Conservation (phyloP, 2,888 invertebrate species). For the Drosophila testacea region DNA sequence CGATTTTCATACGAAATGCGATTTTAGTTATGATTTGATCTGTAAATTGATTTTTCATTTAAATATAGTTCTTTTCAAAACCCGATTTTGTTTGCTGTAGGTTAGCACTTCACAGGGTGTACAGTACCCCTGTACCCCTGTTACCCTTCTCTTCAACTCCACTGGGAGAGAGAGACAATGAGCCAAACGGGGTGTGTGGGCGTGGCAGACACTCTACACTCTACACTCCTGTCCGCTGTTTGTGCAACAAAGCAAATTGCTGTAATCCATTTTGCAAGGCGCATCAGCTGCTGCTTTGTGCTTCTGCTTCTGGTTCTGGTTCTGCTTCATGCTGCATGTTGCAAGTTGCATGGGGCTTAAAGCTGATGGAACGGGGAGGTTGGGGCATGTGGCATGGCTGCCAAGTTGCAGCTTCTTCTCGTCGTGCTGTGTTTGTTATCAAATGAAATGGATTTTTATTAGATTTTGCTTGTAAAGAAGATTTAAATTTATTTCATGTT, state of each 20-base stretch:
- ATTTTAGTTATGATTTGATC: no score
- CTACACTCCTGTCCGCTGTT: slow-evolving; percentile 43
- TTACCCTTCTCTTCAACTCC: not conserved
- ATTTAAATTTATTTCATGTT: slow-evolving; percentile 75
- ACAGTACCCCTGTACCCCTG: not conserved
- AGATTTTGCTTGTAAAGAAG: slow-evolving; percentile 73
- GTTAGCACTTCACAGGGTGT: not conserved
- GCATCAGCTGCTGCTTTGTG: slow-evolving; percentile 73
- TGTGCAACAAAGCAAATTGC: slow-evolving; percentile 80
- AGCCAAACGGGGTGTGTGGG: not conserved
- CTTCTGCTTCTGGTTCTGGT: not conserved
- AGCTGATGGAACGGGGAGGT: no score
- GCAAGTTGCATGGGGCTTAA: slow-evolving; percentile 6
- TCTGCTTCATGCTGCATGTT: slow-evolving; percentile 10
- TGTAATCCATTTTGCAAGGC: slow-evolving; percentile 75
- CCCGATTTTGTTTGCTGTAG: no score
- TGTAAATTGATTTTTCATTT: no score
- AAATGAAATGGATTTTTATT: slow-evolving; percentile 78
- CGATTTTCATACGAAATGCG: no score
- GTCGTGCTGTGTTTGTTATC: slow-evolving; percentile 56
- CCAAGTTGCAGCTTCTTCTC: slow-evolving; percentile 18
- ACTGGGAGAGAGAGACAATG: not conserved
- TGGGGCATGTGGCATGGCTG: not conserved
- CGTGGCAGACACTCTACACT: not conserved
- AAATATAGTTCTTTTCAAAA: no score